Evolutionary conservation across 2,797 vertebrate genomes (phyloP), one percentile per base, ranked within the genome.

Genomic region (Karalla daura): DNA sequence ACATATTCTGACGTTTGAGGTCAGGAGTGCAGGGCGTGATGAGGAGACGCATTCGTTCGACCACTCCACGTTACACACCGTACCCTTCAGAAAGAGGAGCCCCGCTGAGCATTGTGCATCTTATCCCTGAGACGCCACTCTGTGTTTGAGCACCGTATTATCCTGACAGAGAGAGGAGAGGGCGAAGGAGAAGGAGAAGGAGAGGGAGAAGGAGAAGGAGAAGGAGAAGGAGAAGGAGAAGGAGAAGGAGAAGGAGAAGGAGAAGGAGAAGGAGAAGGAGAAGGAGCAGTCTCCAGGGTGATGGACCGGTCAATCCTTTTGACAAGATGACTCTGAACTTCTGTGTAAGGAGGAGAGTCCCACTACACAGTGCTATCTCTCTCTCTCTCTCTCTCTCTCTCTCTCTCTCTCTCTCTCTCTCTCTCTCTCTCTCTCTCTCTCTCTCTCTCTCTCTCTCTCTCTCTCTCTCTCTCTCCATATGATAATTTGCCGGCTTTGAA

Each of bases 251-350:
- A n/a, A n/a, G n/a, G n/a, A n/a, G n/a, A n/a, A n/a, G n/a, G n/a
- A n/a, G n/a, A n/a, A n/a, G n/a, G n/a, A 41, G 58, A 47, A 28
- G 25, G 49, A 47, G 61, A 45, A 39, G 44, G 36, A 58, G 53
- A 56, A 53, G 50, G 41, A 25, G 44, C 25, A 25, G 59, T 63
- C 69, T 76, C 37, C 4, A 4, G 67, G 68, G 78, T 73, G 70
- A 79, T 43, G 28, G 67, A 25, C 24, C 6, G 46, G 80, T 85
- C 74, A 72, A 51, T 86, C 66, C 60, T 71, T 49, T 56, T 68
- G 70, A 78, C 76, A 61, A 51, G 70, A 72, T 76, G 66, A 83
- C 67, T 81, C 70, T 86, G 69, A 76, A 78, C 77, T 61, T 58
- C n/a, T 62, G 50, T 63, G 37, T 44, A 23, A n/a, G n/a, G 56